phyloP scores from a whole-genome alignment of 2,888 invertebrate genomes.

The Ophonus ardosiacus region DNA sequence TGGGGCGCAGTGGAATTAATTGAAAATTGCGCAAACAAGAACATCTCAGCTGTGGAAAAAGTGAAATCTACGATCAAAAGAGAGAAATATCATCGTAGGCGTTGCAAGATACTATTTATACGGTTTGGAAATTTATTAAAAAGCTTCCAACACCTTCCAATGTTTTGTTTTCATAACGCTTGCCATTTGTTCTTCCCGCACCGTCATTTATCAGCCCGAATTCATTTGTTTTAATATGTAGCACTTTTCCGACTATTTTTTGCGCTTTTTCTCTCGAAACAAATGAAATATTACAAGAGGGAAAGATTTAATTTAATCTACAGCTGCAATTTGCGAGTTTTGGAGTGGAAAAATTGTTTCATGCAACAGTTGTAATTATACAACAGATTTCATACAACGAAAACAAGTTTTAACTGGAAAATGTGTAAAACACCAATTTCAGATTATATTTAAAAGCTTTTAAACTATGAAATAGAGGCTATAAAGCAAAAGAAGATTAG shows the following conservation, averaged over 20 bases:
- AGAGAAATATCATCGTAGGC: constrained; percentile 1
- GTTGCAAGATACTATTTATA: background rate
- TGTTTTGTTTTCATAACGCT: constrained; percentile 32
- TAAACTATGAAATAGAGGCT: background rate
- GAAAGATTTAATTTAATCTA: constrained; percentile 8
- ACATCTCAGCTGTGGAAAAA: constrained; percentile 4
- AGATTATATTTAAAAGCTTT: background rate
- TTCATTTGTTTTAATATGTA: constrained; percentile 37
- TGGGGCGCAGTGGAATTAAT: background rate
- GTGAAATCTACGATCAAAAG: background rate
- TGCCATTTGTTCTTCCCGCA: constrained; percentile 17
- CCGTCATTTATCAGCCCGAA: constrained; percentile 17
- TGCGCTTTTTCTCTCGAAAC: constrained; percentile 5
- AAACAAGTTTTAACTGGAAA: too few species aligned
- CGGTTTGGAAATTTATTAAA: background rate
- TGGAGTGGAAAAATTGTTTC: background rate
- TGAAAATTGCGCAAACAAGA: constrained; percentile 15
- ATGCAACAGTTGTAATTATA: too few species aligned
- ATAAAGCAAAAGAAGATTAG: too few species aligned
- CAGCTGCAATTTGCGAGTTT: background rate
- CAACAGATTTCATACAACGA: too few species aligned
- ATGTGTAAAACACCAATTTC: background rate
- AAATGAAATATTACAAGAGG: constrained; percentile 18
- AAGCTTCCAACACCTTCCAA: background rate
- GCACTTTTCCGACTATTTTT: constrained; percentile 19